phyloP scores from a whole-genome alignment of 2,113 vertebrate species.

The Rattus norvegicus region DNA sequence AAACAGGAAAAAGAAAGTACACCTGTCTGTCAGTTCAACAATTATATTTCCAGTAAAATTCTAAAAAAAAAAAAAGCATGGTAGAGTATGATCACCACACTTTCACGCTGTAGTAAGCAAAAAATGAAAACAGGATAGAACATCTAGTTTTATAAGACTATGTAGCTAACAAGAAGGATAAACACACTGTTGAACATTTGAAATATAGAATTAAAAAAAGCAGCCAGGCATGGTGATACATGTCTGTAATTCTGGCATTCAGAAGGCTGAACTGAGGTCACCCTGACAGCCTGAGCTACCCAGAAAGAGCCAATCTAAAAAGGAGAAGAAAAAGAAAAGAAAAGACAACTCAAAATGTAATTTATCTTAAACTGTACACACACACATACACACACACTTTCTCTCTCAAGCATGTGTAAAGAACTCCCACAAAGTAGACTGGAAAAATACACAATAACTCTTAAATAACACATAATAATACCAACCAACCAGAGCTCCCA shows the following conservation, averaged over 20 bases:
- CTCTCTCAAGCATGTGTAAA: not conserved
- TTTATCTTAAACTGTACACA: not conserved
- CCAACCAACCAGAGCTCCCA: too few species aligned
- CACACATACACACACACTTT: not conserved
- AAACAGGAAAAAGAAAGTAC: not conserved
- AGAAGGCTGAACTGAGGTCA: not conserved
- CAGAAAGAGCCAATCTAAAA: not conserved
- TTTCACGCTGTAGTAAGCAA: not conserved
- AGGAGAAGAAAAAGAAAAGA: not conserved
- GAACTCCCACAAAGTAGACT: not conserved
- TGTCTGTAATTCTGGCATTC: not conserved
- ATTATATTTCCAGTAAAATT: not conserved
- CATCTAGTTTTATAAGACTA: not conserved
- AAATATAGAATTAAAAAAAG: not conserved
- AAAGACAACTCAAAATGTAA: not conserved
- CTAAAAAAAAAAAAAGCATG: not conserved
- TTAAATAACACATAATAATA: too few species aligned
- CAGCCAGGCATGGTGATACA: too few species aligned
- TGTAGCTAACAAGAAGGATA: not conserved
- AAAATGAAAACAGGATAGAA: constrained; percentile 16
- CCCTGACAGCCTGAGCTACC: not conserved
- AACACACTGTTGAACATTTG: not conserved
- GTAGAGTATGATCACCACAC: not conserved
- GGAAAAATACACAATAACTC: constrained; percentile 30
- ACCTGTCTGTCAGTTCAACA: not conserved